Conservation (phyloP, 2,797 vertebrate species). For the Catostomus latipinnis region DNA sequence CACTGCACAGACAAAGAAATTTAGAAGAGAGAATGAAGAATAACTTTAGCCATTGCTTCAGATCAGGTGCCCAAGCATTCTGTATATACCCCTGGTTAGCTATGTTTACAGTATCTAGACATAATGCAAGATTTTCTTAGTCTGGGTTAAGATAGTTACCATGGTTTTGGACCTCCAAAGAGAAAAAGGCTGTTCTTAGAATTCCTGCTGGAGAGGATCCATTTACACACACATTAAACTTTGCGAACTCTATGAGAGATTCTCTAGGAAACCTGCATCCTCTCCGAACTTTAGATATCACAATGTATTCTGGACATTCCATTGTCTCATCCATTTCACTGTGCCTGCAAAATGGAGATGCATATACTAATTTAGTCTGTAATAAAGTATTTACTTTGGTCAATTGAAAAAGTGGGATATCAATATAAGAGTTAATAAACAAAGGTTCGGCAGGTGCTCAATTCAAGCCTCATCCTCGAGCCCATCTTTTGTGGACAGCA, state of each 20-base stretch:
- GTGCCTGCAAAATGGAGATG: slow-evolving; percentile 67
- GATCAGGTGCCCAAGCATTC: neutral
- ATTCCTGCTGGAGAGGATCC: slow-evolving; percentile 65
- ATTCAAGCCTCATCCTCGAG: too few relatives aligned
- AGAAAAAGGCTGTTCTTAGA: slow-evolving; percentile 62
- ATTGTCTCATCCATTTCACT: slow-evolving; percentile 59
- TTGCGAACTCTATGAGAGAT: slow-evolving; percentile 68
- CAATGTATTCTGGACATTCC: slow-evolving; percentile 73
- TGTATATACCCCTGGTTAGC: neutral
- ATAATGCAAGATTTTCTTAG: too few relatives aligned
- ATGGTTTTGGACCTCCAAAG: slow-evolving; percentile 75
- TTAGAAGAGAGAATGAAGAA: neutral
- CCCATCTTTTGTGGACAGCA: too few relatives aligned
- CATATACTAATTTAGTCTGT: neutral
- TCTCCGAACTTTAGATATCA: slow-evolving; percentile 21
- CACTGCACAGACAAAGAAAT: slow-evolving; percentile 64
- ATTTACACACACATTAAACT: slow-evolving; percentile 78
- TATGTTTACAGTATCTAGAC: neutral
- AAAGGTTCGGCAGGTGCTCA: too few relatives aligned
- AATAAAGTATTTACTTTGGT: neutral
- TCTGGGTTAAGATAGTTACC: slow-evolving; percentile 59
- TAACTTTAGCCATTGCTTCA: neutral
- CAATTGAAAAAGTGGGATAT: too few relatives aligned
- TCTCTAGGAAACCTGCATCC: slow-evolving; percentile 71
- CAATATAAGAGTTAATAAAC: too few relatives aligned